Conservation (phyloP, 2,113 vertebrate genomes). For the Nymphicus hollandicus region DNA sequence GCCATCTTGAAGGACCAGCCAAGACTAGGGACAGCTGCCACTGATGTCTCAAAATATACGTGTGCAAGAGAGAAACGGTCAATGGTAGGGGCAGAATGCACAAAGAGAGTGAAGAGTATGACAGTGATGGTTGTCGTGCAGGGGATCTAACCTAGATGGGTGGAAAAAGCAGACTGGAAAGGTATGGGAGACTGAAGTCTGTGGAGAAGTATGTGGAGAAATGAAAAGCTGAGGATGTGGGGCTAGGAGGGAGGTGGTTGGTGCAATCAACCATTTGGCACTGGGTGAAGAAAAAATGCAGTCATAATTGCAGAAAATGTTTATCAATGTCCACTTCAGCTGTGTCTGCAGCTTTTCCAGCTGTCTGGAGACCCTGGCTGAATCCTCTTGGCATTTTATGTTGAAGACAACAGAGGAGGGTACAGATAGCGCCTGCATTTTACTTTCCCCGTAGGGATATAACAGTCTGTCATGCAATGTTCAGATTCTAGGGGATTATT, state of each 20-base stretch:
- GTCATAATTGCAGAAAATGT: constrained; percentile 11
- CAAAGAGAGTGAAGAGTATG: neutral
- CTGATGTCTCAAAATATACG: neutral
- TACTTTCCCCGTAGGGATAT: neutral
- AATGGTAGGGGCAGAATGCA: neutral
- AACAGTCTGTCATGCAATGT: neutral
- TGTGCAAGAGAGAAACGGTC: neutral
- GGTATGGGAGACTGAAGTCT: neutral
- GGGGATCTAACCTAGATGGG: neutral
- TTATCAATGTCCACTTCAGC: constrained; percentile 40
- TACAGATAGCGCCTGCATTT: neutral
- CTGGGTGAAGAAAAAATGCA: neutral
- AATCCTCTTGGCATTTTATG: constrained; percentile 19
- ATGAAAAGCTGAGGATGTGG: neutral
- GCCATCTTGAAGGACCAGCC: neutral
- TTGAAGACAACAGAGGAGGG: neutral
- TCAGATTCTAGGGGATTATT: neutral
- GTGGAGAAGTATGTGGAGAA: neutral
- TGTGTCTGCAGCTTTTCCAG: constrained; percentile 40
- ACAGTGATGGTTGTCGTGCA: neutral
- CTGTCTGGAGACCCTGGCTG: constrained; percentile 14
- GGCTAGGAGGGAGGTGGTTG: neutral
- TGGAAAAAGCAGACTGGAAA: neutral
- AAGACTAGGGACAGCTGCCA: neutral
- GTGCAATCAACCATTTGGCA: neutral